Base-by-base conservation (phyloP, 1,140 invertebrate species). In the Diorhabda sublineata region DNA sequence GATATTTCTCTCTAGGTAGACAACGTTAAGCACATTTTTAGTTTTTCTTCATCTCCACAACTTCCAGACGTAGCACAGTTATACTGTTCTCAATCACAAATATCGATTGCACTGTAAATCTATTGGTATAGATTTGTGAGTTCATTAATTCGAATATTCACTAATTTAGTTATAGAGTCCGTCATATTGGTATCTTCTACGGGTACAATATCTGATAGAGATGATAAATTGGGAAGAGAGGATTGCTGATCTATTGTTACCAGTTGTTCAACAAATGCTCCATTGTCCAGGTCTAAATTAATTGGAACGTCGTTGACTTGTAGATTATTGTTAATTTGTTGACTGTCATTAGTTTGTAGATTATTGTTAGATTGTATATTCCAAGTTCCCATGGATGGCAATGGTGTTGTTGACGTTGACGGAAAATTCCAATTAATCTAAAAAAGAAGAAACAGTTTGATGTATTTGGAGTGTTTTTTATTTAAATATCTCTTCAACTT, bases 171-270 rank as follows among this genome's bases (percentile, higher is more conserved):
- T 26, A 66, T n/a, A 42, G 57, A 59, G 26, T 66, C 65, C 42
- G 65, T 59, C 57, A 60, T 66, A 26, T 64, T 57, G 5, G 26
- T 42, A 64, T 62, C 61, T 4, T 42, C 45, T 42, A 7, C 41
- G 6, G 64, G 64, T 26, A 65, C 45, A 47, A 66, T 60, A 43
- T 66, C 65, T 6, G 65, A 66, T n/a, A 66, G 45, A n/a, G 63
- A 64, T 1, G 56, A 4, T n/a, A 64, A 45, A 6, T 64, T 26
- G 3, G 63, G 45, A 41, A 64, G 26, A 5, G 63, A 56, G 8
- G 44, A 26, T 44, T 26, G 45, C 45, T 26, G 11, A 52, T 47
- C 47, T 45, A 64, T 26, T 6, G 5, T 11, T 7, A 8, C 42
- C 9, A 42, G 9, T 45, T 44, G n/a, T 5, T 42, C n/a, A 41